Conservation (phyloP, 2,888 invertebrate genomes). For the Crocallis elinguaria region DNA sequence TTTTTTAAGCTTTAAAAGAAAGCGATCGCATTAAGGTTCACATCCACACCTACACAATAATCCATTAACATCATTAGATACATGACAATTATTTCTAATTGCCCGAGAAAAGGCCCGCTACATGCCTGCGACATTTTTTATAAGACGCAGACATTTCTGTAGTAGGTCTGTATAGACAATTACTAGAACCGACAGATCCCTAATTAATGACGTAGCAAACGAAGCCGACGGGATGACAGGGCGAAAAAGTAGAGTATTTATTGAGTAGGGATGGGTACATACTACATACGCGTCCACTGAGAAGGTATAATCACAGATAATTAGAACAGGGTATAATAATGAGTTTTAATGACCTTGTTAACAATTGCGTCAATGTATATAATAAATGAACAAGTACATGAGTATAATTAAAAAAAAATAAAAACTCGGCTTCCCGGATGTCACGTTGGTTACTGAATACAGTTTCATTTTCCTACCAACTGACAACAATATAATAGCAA, state of each 20-base stretch:
- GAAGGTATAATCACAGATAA: background rate
- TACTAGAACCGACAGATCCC: constrained; percentile 56
- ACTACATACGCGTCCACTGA: background rate
- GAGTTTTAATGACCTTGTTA: background rate
- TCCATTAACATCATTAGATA: constrained; percentile 21
- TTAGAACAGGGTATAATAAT: no score
- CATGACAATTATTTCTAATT: constrained; percentile 17
- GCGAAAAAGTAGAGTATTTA: constrained; percentile 63
- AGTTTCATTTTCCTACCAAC: no score
- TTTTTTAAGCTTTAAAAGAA: no score
- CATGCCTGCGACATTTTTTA: constrained; percentile 12
- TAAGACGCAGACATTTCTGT: background rate
- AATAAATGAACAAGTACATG: no score
- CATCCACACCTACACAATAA: background rate
- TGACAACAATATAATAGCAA: no score
- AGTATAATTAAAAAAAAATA: no score
- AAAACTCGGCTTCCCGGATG: no score
- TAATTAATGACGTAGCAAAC: constrained; percentile 73
- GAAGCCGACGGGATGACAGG: constrained; percentile 60
- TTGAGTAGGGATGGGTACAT: background rate
- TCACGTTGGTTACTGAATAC: no score
- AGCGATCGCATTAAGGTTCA: no score
- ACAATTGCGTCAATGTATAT: no score
- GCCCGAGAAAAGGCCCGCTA: constrained; percentile 7
- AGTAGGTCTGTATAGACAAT: constrained; percentile 9